A percentile compares a stretch with the other conserved stretches of the same genome.
Conservation (phyloP, 2,888 invertebrate genomes). For the Hypolimnas misippus region DNA sequence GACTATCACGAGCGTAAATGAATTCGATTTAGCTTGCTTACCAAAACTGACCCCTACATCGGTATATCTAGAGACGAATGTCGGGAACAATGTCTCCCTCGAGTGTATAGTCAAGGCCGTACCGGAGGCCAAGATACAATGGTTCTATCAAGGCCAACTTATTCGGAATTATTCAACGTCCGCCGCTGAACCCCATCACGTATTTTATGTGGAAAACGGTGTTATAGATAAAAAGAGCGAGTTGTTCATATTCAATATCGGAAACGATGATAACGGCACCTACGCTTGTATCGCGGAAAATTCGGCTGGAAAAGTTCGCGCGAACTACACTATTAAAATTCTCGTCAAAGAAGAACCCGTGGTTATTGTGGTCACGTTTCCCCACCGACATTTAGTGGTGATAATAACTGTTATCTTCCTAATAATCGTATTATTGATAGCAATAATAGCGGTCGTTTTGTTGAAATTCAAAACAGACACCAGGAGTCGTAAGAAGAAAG, state of each 20-base stretch:
- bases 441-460: constrained; percentile 87
- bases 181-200: constrained; percentile 86
- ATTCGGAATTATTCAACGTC: constrained; percentile 89
- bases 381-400: constrained; percentile 88
- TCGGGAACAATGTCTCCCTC: constrained; percentile 92
- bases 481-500: constrained; percentile 80
- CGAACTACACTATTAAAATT: constrained; percentile 92
- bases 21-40: constrained; percentile 90
- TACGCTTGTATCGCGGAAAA: constrained; percentile 94
- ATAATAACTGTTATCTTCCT: constrained; percentile 87
- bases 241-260: constrained; percentile 90
- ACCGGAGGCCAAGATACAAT: constrained; percentile 91
- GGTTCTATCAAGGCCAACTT: constrained; percentile 93
- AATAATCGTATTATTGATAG: constrained; percentile 86
- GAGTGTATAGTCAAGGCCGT: constrained; percentile 91
- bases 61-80: constrained; percentile 89
- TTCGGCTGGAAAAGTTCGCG: constrained; percentile 90
- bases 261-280: constrained; percentile 92
- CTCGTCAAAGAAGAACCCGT: constrained; percentile 89
- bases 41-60: constrained; percentile 91
- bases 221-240: constrained; percentile 90
- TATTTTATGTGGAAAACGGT: constrained; percentile 89
- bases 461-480: constrained; percentile 81
- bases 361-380: constrained; percentile 87
- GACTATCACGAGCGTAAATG: constrained; percentile 86